Evolutionary conservation across 2,888 invertebrate species (phyloP).

Genomic region (Catocala sponsa): DNA sequence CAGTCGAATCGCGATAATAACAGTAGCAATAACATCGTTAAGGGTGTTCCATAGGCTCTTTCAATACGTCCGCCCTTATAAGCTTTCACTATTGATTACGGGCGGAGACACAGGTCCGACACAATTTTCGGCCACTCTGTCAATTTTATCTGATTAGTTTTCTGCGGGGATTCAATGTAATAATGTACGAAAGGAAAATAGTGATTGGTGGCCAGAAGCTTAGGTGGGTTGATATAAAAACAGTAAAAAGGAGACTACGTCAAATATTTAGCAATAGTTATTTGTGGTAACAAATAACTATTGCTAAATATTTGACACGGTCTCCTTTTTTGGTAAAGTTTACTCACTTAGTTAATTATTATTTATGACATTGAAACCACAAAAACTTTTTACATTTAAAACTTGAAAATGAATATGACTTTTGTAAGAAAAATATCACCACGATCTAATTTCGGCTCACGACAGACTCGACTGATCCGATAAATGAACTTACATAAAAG

Average conservation of each 20-base stretch:
- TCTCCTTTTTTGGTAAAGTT: too few species aligned
- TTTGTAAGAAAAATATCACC: slow-evolving; percentile 38
- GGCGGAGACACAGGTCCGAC: slow-evolving; percentile 49
- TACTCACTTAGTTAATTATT: too few species aligned
- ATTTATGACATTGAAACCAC: too few species aligned
- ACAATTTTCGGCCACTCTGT: slow-evolving; percentile 60
- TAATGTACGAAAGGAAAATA: slow-evolving; percentile 37
- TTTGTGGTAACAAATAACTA: too few species aligned
- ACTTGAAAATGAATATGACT: slow-evolving; percentile 27
- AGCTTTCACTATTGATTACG: slow-evolving; percentile 57
- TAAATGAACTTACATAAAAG: slow-evolving; percentile 58
- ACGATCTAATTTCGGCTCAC: slow-evolving; percentile 43
- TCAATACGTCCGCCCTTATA: slow-evolving; percentile 40
- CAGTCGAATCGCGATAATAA: slow-evolving; percentile 25
- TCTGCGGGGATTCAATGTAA: slow-evolving; percentile 53
- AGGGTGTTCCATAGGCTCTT: slow-evolving; percentile 37
- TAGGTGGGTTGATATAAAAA: slow-evolving; percentile 29
- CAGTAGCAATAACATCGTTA: slow-evolving; percentile 43
- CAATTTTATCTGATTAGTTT: slow-evolving; percentile 63
- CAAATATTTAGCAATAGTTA: too few species aligned
- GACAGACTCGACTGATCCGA: slow-evolving; percentile 50
- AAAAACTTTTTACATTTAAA: slow-evolving; percentile 30
- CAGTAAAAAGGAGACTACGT: neutral
- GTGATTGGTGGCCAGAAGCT: slow-evolving; percentile 34
- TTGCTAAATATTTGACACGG: too few species aligned